Evolutionary conservation across 2,797 vertebrate genomes (phyloP).

Genomic region (Acrossocheilus wenchowensis): DNA sequence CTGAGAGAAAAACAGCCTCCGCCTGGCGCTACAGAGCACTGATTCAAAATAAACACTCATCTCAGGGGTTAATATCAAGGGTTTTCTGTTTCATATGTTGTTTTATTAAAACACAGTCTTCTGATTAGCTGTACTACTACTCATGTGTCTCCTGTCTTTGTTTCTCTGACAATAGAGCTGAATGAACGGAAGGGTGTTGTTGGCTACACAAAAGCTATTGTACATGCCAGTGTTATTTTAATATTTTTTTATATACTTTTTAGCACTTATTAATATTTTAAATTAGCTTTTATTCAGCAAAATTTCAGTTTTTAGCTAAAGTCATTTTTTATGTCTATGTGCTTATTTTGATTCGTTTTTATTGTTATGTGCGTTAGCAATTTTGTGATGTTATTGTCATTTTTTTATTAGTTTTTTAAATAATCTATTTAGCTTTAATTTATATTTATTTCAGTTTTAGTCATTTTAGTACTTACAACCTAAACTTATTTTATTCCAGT

Average conservation of each 20-base stretch:
- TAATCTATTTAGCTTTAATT: background rate
- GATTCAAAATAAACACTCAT: background rate
- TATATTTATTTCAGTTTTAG: background rate
- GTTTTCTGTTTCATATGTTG: background rate
- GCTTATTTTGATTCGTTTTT: background rate
- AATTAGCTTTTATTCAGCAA: background rate
- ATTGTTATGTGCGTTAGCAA: background rate
- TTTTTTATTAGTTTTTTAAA: background rate
- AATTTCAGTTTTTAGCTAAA: too few relatives aligned
- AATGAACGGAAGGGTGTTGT: constrained; percentile 15
- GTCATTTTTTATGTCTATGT: background rate
- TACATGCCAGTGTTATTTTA: background rate
- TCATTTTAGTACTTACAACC: background rate
- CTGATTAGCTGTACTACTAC: background rate
- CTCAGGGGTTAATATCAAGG: background rate
- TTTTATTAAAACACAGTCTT: background rate
- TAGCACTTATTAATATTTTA: background rate
- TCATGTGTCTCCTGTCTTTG: constrained; percentile 1
- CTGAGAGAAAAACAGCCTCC: constrained; percentile 13
- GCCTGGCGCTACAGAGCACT: background rate
- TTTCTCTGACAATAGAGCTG: constrained; percentile 13
- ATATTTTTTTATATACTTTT: background rate
- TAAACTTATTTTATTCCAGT: background rate
- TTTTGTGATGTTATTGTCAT: background rate
- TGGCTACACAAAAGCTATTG: background rate